phyloP scores from a whole-genome alignment of 2,113 vertebrate genomes.

The Mellivora capensis region DNA sequence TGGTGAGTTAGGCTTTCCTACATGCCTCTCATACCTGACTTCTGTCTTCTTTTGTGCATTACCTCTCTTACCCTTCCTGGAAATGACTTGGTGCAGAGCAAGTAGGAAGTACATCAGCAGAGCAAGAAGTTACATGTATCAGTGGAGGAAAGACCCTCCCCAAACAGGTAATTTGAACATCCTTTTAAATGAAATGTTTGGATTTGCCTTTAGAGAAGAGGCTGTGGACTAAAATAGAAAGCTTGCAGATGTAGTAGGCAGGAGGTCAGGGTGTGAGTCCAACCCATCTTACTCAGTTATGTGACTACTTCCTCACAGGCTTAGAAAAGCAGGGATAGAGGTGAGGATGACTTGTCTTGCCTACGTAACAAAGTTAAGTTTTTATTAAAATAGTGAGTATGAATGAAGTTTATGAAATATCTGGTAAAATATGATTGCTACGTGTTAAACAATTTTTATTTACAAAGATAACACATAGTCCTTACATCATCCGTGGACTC shows the following conservation, averaged over 20 bases:
- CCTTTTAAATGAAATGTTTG: not conserved
- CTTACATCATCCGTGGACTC: not conserved
- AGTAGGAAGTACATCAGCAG: constrained; percentile 41
- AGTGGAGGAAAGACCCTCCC: constrained; percentile 17
- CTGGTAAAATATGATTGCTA: not conserved
- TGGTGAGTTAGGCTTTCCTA: not conserved
- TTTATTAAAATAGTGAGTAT: not conserved
- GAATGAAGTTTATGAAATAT: not conserved
- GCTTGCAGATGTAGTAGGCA: not conserved
- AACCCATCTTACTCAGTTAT: not conserved
- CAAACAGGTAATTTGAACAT: constrained; percentile 71
- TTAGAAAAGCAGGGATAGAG: not conserved
- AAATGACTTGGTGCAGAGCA: constrained; percentile 47
- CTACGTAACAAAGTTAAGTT: not conserved
- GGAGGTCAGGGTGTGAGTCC: not conserved
- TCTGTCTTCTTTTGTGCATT: not conserved
- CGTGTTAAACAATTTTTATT: not conserved
- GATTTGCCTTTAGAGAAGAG: not conserved
- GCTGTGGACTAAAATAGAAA: not conserved
- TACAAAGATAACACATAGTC: not conserved
- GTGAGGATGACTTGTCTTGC: not conserved
- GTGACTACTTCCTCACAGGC: not conserved
- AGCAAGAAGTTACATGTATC: constrained; percentile 29
- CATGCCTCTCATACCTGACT: not conserved
- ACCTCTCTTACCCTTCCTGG: constrained; percentile 52